These are phyloP conservation scores for Dysidea cf. avara DNA, from an alignment of 37 sponge, comb jelly and placozoan species.

Conservation along the genomic window DNA sequence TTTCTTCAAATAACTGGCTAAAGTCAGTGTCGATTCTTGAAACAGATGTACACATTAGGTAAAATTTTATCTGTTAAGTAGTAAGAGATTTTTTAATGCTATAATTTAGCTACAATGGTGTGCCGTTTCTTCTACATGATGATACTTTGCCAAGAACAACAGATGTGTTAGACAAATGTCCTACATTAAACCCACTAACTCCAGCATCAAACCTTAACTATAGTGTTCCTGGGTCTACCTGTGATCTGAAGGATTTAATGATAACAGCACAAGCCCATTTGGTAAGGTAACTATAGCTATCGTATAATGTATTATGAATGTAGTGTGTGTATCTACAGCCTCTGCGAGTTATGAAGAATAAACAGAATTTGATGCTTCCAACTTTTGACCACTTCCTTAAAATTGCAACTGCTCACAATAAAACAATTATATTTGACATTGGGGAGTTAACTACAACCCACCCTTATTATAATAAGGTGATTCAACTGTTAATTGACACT, in stretches of 20 bases:
- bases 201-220: constrained; percentile 42
- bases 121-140: constrained; percentile 59
- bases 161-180: constrained; percentile 24
- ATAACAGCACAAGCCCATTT: neutral
- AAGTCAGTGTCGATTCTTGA: constrained; percentile 41
- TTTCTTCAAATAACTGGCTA: neutral
- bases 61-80: too few relatives aligned
- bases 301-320: too few relatives aligned
- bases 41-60: constrained; percentile 53
- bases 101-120: constrained; percentile 53
- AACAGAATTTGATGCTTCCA: constrained; percentile 1
- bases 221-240: constrained; percentile 13
- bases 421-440: constrained; percentile 49
- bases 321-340: too few relatives aligned
- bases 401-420: constrained; percentile 12
- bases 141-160: constrained; percentile 35
- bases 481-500: constrained; percentile 33
- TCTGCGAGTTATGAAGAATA: neutral
- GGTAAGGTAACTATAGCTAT: too few relatives aligned
- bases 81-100: too few relatives aligned
- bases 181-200: constrained; percentile 7
- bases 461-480: constrained; percentile 4
- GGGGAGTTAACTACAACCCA: constrained; percentile 23
- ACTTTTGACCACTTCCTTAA: constrained; percentile 17
- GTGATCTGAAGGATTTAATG: constrained; percentile 34